Base-by-base conservation (phyloP, 2,113 vertebrate genomes). In the Malurus elegans region DNA sequence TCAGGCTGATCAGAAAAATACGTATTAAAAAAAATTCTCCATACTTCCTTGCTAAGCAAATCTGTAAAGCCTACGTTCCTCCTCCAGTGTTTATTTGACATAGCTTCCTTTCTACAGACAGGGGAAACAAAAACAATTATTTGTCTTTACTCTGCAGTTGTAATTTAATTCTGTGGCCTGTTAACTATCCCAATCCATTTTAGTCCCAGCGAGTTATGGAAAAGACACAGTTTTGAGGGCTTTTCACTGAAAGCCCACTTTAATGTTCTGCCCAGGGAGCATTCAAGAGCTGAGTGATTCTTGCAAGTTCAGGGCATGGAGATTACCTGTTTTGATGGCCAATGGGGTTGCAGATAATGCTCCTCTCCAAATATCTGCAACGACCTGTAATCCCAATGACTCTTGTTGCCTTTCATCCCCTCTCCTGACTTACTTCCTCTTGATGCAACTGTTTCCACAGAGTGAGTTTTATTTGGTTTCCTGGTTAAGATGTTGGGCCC, bases 31-130 rank as follows among this genome's bases (percentile, higher is more conserved):
- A 65, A 78, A 34, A 25, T 32, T 66, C 10, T 78, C 36, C 42
- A 4, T 58, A 50, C 32, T 14, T 14, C 5, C 38, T 78, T 51
- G 14, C 5, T 60, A 79, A 78, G 48, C 6, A 93, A 32, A 78
- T 74, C n/a, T 31, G 1, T 70, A 71, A 62, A 58, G 32, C 6
- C 1, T 14, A 7, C 0, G 0, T 53, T 65, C 8, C 12, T 87
- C 10, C 34, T 32, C 25, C 25, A 26, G 6, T 50, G 12, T 18
- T 66, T 66, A 12, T 36, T 69, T 18, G 26, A 73, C 14, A 15
- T 67, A 34, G 19, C 9, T 71, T 93, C 15, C 65, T 56, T 76
- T 45, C 47, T 66, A 47, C 42, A 54, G 28, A 31, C 18, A 58
- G n/a, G 4, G 17, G 12, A 85, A 76, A 61, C 50, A 5, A 62